A percentile compares a stretch with the other conserved stretches of the same genome.
These are phyloP conservation scores for Gryllus bimaculatus DNA, from an alignment of 1,140 invertebrate species.

Conservation along the genomic window DNA sequence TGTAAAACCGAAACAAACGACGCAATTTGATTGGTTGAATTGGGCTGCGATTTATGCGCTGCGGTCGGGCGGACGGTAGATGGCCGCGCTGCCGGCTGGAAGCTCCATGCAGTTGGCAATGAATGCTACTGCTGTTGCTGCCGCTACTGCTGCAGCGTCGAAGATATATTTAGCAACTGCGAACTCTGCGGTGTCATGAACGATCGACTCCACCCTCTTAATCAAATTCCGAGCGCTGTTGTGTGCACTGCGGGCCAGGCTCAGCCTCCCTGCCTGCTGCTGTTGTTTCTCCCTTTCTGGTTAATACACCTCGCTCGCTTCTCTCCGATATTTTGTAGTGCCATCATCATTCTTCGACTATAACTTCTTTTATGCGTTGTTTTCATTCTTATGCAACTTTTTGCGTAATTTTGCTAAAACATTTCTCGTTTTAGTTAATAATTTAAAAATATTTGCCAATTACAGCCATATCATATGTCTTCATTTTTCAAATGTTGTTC, in stretches of 20 bases:
- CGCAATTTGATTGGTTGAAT: neutral
- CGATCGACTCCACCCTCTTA: neutral
- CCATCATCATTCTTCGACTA: no score
- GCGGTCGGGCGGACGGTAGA: neutral
- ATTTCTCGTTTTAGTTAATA: no score
- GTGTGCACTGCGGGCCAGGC: neutral
- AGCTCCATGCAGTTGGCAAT: neutral
- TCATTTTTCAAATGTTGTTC: no score
- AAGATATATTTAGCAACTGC: neutral
- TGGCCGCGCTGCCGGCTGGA: neutral
- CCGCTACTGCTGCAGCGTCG: neutral
- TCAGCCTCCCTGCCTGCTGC: neutral
- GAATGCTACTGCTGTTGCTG: neutral
- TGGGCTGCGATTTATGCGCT: neutral
- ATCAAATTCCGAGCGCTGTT: neutral
- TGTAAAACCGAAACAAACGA: neutral
- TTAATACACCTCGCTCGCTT: neutral
- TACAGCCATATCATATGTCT: no score
- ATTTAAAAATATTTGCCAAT: no score
- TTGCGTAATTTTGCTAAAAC: no score
- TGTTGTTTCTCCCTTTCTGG: neutral
- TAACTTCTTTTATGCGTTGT: no score
- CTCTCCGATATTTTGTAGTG: no score
- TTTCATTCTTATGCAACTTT: no score
- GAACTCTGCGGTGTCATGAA: neutral